Evolutionary conservation across 2,113 vertebrate genomes (phyloP).

Genomic region (Oplegnathus fasciatus): DNA sequence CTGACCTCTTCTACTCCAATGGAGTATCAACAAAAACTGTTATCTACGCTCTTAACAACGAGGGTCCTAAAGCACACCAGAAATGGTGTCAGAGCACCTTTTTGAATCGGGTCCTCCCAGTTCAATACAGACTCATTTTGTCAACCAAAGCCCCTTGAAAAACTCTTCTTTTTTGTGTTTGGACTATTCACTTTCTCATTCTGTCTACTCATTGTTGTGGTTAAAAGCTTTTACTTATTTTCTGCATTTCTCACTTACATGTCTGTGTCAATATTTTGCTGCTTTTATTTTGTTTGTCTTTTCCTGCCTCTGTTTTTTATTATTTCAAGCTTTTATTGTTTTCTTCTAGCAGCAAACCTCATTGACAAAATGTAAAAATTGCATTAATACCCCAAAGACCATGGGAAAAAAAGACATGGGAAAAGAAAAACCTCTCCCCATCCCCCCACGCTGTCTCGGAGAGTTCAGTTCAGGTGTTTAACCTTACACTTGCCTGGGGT

Average conservation of each 20-base stretch:
- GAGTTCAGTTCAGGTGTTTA: conserved; percentile 68
- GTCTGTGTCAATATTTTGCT: neutral
- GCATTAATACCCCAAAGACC: neutral
- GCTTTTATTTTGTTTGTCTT: neutral
- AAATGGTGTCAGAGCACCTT: conserved; percentile 1
- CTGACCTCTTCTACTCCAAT: conserved; percentile 72
- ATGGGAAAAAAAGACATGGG: neutral
- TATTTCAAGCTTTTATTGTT: neutral
- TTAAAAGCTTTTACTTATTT: neutral
- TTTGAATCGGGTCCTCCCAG: neutral
- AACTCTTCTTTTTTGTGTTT: neutral
- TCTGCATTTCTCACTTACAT: neutral
- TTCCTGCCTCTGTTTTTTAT: neutral
- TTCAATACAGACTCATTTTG: neutral
- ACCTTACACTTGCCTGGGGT: conserved; percentile 65
- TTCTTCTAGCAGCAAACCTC: neutral
- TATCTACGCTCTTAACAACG: conserved; percentile 24
- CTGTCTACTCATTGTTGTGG: neutral
- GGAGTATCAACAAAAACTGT: conserved; percentile 65
- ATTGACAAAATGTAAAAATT: neutral
- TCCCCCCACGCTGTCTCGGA: conserved; percentile 15
- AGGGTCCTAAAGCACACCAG: neutral
- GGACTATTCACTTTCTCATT: neutral
- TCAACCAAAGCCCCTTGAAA: neutral
- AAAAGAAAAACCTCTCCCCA: neutral